Evolutionary conservation across 2,888 invertebrate species (phyloP).

Genomic region (Epirrhoe tristata): DNA sequence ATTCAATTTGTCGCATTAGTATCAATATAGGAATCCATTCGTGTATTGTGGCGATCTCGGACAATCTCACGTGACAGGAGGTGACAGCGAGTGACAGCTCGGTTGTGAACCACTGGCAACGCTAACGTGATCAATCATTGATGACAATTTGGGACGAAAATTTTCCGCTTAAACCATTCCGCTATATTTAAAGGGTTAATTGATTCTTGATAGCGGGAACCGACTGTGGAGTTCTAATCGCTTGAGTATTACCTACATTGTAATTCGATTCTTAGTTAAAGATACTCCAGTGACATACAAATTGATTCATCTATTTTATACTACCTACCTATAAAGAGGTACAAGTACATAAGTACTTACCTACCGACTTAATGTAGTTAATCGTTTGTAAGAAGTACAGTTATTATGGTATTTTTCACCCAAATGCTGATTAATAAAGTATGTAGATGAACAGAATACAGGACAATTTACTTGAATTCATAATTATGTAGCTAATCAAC

Average conservation of each 20-base stretch:
- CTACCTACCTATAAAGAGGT: too few species aligned
- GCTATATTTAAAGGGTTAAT: slow-evolving; percentile 39
- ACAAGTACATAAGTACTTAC: too few species aligned
- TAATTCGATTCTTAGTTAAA: slow-evolving; percentile 11
- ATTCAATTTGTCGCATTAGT: slow-evolving; percentile 33
- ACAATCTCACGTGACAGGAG: slow-evolving; percentile 41
- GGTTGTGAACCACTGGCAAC: slow-evolving; percentile 39
- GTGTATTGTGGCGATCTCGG: slow-evolving; percentile 33
- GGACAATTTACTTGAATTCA: neutral
- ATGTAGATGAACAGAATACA: neutral
- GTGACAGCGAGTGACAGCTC: slow-evolving; percentile 45
- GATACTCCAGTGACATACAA: neutral
- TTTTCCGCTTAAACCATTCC: slow-evolving; percentile 31
- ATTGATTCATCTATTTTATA: neutral
- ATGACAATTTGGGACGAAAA: slow-evolving; percentile 40
- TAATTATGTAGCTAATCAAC: slow-evolving; percentile 21
- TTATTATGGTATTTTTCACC: neutral
- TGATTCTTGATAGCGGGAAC: slow-evolving; percentile 34
- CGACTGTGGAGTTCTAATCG: slow-evolving; percentile 24
- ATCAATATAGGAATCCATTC: slow-evolving; percentile 33
- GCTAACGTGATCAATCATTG: slow-evolving; percentile 43
- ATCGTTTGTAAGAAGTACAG: too few species aligned
- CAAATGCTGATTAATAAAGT: neutral
- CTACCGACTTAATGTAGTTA: too few species aligned
- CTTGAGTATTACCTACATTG: slow-evolving; percentile 26